These are phyloP conservation scores for Nycticorax nycticorax DNA, from an alignment of 2,113 vertebrate genomes.

Conservation along the genomic window DNA sequence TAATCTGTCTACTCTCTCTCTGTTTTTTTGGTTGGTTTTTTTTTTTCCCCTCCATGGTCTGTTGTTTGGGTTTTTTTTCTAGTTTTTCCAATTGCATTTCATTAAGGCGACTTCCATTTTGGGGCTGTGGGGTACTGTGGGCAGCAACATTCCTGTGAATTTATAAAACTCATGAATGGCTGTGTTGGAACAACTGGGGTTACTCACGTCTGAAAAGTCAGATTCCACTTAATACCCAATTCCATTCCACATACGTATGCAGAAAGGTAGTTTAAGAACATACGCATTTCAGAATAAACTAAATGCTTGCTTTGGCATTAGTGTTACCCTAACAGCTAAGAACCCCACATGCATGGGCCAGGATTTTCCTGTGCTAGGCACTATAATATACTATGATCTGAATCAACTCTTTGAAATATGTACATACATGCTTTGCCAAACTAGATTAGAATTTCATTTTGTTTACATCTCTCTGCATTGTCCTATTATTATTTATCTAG, in stretches of 20 bases:
- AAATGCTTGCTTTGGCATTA: not conserved
- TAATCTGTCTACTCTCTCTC: not conserved
- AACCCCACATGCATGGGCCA: not conserved
- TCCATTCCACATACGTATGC: not conserved
- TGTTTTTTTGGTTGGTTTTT: not conserved
- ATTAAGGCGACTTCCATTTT: not conserved
- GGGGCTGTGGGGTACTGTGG: not conserved
- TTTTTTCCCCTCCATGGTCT: not conserved
- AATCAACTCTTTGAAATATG: not conserved
- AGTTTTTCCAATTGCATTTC: not conserved
- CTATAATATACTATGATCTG: not conserved
- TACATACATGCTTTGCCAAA: not conserved
- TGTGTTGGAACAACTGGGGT: not conserved
- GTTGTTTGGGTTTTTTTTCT: not conserved
- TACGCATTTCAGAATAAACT: not conserved
- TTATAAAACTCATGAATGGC: not conserved
- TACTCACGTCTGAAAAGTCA: not conserved
- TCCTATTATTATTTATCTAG: constrained; percentile 17
- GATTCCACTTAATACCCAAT: not conserved
- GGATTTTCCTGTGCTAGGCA: not conserved
- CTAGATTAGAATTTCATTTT: not conserved
- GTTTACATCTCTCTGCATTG: not conserved
- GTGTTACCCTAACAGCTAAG: not conserved
- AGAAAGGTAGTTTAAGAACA: not conserved
- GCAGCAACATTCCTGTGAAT: not conserved